Percentiles rank a stretch among this genome's conserved stretches.
phyloP scores from a whole-genome alignment of 2,797 vertebrate genomes.

The Helostoma temminkii region DNA sequence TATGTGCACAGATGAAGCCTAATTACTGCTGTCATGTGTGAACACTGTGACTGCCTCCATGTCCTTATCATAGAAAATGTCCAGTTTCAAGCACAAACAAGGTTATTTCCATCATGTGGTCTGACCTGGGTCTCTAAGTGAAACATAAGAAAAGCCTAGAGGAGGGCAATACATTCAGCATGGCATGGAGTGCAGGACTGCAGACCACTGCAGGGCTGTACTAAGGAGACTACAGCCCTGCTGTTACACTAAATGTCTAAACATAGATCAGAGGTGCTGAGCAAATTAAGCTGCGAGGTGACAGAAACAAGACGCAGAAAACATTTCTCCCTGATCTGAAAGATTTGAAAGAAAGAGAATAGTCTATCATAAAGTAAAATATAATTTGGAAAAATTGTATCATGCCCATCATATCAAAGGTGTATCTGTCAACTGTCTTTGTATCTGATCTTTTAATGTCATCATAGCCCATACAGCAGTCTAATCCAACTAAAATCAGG shows the following conservation, averaged over 20 bases:
- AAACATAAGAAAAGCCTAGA: constrained; percentile 25
- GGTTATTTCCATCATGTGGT: constrained; percentile 43
- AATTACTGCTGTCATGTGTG: constrained; percentile 73
- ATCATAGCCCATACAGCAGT: constrained; percentile 7
- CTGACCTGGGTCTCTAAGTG: constrained; percentile 25
- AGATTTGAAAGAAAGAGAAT: constrained; percentile 34
- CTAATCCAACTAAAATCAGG: constrained; percentile 39
- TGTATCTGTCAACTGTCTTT: constrained; percentile 7
- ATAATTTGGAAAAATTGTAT: constrained; percentile 13
- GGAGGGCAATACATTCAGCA: constrained; percentile 35
- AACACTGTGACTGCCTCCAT: constrained; percentile 37
- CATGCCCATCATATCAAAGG: not conserved
- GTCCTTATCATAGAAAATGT: constrained; percentile 45
- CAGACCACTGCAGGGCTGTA: constrained; percentile 13
- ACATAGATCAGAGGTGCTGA: constrained; percentile 48
- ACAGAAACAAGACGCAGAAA: constrained; percentile 26
- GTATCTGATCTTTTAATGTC: constrained; percentile 13
- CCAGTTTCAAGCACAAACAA: constrained; percentile 24
- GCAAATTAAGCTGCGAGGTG: constrained; percentile 45
- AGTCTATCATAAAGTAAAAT: constrained; percentile 9
- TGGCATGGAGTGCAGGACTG: constrained; percentile 17
- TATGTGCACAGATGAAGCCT: constrained; percentile 25
- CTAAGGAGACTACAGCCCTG: constrained; percentile 5
- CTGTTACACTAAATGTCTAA: constrained; percentile 55
- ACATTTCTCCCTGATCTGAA: constrained; percentile 28